phyloP scores from a whole-genome alignment of 2,113 vertebrate genomes.

The Muntiacus muntjak region DNA sequence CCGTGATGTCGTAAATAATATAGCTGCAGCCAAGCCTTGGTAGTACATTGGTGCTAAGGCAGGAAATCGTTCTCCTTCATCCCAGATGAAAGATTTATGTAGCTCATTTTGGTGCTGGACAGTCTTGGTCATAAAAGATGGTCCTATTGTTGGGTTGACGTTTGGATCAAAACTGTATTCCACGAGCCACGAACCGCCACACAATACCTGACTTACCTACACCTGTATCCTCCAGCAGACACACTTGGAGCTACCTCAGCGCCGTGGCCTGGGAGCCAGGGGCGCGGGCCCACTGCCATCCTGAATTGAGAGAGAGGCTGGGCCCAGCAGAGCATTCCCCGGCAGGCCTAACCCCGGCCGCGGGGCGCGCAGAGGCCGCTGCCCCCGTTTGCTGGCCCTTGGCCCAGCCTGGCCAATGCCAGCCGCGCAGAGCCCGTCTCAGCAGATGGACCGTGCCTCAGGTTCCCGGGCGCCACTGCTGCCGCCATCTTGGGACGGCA shows the following conservation, averaged over 20 bases:
- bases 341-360: neutral
- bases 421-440: neutral
- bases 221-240: constrained; percentile 95
- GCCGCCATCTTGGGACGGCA: constrained; percentile 80
- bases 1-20: constrained; percentile 98
- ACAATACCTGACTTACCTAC: constrained; percentile 95
- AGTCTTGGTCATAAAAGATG: neutral
- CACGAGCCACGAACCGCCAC: constrained; percentile 95
- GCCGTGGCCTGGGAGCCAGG: neutral
- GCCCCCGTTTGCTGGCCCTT: neutral
- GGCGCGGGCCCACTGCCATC: constrained; percentile 51
- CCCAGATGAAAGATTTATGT: neutral
- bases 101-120: neutral
- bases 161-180: constrained; percentile 97
- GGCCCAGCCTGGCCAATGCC: neutral
- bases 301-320: neutral
- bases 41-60: constrained; percentile 98
- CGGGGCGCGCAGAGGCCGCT: neutral
- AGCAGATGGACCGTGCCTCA: neutral
- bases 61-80: constrained; percentile 78
- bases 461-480: constrained; percentile 16
- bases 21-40: constrained; percentile 95
- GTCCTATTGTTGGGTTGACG: constrained; percentile 95
- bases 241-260: constrained; percentile 95
- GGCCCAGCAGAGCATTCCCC: constrained; percentile 44